Evolutionary conservation across 2,113 vertebrate genomes (phyloP).

Genomic region (Brevimyrus niger): DNA sequence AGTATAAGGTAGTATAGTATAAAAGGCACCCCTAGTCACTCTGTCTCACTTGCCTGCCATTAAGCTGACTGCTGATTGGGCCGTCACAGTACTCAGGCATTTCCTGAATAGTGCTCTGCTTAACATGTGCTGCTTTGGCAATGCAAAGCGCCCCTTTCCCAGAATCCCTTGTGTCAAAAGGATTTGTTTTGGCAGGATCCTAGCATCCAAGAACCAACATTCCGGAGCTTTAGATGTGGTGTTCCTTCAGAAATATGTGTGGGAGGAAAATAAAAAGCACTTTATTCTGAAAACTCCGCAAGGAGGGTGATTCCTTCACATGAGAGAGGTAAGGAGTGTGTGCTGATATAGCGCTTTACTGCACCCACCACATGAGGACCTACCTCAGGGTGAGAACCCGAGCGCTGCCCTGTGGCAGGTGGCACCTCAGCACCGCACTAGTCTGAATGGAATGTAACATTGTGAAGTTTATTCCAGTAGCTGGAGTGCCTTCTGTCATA

Average conservation of each 20-base stretch:
- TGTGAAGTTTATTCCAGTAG: no score
- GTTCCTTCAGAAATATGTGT: slow-evolving; percentile 46
- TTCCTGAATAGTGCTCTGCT: slow-evolving; percentile 54
- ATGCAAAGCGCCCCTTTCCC: background rate
- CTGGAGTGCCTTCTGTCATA: slow-evolving; percentile 21
- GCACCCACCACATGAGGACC: no score
- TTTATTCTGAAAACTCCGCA: slow-evolving; percentile 42
- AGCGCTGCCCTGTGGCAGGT: no score
- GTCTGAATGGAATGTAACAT: no score
- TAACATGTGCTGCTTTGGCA: slow-evolving; percentile 56
- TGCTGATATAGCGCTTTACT: no score
- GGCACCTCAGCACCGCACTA: no score
- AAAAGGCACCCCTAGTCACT: background rate
- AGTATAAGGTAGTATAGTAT: no score
- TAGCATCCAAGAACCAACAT: slow-evolving; percentile 49
- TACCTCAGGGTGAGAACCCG: no score
- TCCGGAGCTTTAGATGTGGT: slow-evolving; percentile 54
- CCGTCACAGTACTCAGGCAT: slow-evolving; percentile 47
- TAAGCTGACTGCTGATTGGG: background rate
- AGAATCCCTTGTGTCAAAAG: slow-evolving; percentile 16
- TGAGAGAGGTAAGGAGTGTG: no score
- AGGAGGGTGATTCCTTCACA: slow-evolving; percentile 34
- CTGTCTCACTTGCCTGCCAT: slow-evolving; percentile 37
- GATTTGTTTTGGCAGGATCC: slow-evolving; percentile 60
- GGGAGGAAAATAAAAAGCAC: slow-evolving; percentile 31